These are phyloP conservation scores for Aplodontia rufa DNA, from an alignment of 2,113 vertebrate species.

Conservation along the genomic window DNA sequence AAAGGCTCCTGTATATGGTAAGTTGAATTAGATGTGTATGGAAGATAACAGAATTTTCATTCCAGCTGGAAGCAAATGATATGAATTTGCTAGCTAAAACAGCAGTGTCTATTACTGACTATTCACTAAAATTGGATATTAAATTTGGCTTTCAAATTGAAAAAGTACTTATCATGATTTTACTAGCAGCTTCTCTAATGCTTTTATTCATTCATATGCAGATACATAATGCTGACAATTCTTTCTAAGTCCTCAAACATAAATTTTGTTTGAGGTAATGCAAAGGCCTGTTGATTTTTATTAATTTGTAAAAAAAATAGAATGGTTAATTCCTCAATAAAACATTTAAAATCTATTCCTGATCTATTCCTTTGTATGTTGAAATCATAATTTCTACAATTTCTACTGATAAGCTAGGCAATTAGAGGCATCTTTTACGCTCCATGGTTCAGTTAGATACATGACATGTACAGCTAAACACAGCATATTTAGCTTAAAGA, in stretches of 20 bases:
- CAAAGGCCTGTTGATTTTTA: background rate
- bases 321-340: slow-evolving; percentile 20
- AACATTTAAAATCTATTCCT: background rate
- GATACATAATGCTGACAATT: background rate
- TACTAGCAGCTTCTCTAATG: background rate
- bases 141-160: slow-evolving; percentile 31
- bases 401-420: background rate
- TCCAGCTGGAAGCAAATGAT: slow-evolving; percentile 10
- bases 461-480: background rate
- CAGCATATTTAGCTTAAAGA: background rate
- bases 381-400: background rate
- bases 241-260: background rate
- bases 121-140: slow-evolving; percentile 45
- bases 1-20: background rate
- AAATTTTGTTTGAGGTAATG: background rate
- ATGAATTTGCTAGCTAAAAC: background rate
- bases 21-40: slow-evolving; percentile 5
- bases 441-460: background rate
- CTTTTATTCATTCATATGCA: background rate
- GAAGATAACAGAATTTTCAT: background rate
- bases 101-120: background rate
- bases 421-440: background rate
- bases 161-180: slow-evolving; percentile 45
- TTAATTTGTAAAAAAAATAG: background rate
- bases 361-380: background rate